Conservation (phyloP, 2,113 vertebrate species). For the Ctenomys sociabilis region DNA sequence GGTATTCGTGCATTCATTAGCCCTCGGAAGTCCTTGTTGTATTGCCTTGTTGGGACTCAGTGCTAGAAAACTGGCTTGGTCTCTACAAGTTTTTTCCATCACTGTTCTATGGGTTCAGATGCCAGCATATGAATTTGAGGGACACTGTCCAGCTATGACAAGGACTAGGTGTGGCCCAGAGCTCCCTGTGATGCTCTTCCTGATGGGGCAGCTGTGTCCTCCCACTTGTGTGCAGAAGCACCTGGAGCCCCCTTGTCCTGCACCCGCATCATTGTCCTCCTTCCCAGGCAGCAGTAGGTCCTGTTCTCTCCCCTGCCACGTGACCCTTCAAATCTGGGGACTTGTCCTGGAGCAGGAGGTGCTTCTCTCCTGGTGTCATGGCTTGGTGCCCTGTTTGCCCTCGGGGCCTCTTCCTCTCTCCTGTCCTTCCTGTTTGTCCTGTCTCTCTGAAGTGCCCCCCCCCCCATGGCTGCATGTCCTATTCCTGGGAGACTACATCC, state of each 20-base stretch:
- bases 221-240: neutral
- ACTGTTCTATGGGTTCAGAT: neutral
- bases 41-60: neutral
- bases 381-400: neutral
- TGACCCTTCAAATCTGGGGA: neutral
- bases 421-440: neutral
- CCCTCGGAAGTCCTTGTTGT: neutral
- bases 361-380: neutral
- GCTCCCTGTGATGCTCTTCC: neutral
- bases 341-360: neutral
- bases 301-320: neutral
- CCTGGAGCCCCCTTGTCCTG: neutral
- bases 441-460: neutral
- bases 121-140: neutral
- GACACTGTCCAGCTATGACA: no score
- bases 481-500: neutral
- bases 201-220: neutral
- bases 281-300: neutral
- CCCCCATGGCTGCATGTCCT: neutral
- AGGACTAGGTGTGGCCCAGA: no score
- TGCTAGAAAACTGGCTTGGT: neutral
- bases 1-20: neutral
- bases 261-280: neutral
- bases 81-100: neutral
- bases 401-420: neutral